Evolutionary conservation across 2,113 vertebrate genomes (phyloP).

Genomic region (Macrotus californicus): DNA sequence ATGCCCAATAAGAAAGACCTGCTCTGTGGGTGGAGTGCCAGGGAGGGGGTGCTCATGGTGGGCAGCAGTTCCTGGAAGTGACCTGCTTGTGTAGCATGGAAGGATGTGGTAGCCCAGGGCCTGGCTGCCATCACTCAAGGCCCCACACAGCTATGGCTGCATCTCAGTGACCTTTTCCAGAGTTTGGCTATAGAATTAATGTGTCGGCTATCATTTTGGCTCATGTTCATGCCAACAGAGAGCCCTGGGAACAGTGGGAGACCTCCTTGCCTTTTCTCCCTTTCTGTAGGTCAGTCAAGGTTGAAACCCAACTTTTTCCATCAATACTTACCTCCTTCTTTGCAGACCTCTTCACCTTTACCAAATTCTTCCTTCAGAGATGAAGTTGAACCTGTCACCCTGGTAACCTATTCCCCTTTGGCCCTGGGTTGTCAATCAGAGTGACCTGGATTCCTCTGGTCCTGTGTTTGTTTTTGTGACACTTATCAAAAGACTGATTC

Average conservation of each 20-base stretch:
- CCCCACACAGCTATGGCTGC: background rate
- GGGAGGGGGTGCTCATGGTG: rapidly evolving
- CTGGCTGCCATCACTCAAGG: background rate
- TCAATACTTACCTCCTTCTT: background rate
- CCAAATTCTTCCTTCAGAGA: background rate
- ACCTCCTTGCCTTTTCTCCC: background rate
- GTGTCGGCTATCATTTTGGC: background rate
- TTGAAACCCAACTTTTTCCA: background rate
- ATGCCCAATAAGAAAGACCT: background rate
- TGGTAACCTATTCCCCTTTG: background rate
- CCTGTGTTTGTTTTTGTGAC: background rate
- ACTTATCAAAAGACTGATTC: background rate
- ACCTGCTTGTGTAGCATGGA: background rate
- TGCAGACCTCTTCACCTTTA: background rate
- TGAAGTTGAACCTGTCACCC: background rate
- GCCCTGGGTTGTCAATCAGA: background rate
- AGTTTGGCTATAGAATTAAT: background rate
- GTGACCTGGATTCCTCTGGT: background rate
- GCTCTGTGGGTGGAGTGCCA: background rate
- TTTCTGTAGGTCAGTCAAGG: background rate
- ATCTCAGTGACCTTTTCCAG: background rate
- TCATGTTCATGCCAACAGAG: background rate
- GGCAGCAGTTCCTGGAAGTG: background rate
- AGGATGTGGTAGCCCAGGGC: background rate
- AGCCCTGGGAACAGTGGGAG: background rate